phyloP scores from a whole-genome alignment of 2,113 vertebrate species.

The Mormyrus iriodes region DNA sequence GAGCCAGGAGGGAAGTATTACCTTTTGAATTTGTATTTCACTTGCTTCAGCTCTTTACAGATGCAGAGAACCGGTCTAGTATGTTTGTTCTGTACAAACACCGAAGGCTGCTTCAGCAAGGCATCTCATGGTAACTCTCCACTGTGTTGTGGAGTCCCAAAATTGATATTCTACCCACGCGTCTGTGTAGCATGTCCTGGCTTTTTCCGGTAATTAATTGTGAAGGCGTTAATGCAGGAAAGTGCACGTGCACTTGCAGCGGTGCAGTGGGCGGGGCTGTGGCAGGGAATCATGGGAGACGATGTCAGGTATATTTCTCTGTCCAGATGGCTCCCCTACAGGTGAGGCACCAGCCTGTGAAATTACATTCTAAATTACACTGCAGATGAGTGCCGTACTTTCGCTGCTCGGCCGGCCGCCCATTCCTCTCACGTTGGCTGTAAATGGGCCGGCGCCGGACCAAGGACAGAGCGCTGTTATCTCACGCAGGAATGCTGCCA shows the following conservation, averaged over 20 bases:
- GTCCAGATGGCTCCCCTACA: slow-evolving; percentile 69
- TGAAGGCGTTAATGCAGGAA: slow-evolving; percentile 38
- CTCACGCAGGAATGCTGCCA: slow-evolving; percentile 8
- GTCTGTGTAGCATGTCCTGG: slow-evolving; percentile 26
- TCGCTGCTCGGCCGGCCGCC: slow-evolving; percentile 28
- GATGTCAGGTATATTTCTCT: slow-evolving; percentile 50
- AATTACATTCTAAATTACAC: slow-evolving; percentile 84
- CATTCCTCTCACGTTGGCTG: slow-evolving; percentile 56
- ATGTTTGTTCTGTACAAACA: background rate
- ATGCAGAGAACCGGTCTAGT: background rate
- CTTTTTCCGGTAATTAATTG: slow-evolving; percentile 48
- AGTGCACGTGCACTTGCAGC: slow-evolving; percentile 8
- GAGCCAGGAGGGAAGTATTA: background rate
- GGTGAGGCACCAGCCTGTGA: slow-evolving; percentile 86
- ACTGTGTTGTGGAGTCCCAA: background rate
- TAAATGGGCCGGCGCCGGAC: slow-evolving; percentile 59
- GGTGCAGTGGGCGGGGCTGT: slow-evolving; percentile 21
- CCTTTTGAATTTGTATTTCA: background rate
- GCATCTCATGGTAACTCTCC: slow-evolving; percentile 16
- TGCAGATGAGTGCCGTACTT: slow-evolving; percentile 53
- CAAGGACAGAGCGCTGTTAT: slow-evolving; percentile 40
- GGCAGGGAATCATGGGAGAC: slow-evolving; percentile 39
- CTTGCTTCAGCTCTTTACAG: background rate
- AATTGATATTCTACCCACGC: slow-evolving; percentile 36
- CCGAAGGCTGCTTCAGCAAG: background rate